These are phyloP conservation scores for Luehdorfia chinensis DNA, from an alignment of 1,140 invertebrate genomes.

Conservation along the genomic window DNA sequence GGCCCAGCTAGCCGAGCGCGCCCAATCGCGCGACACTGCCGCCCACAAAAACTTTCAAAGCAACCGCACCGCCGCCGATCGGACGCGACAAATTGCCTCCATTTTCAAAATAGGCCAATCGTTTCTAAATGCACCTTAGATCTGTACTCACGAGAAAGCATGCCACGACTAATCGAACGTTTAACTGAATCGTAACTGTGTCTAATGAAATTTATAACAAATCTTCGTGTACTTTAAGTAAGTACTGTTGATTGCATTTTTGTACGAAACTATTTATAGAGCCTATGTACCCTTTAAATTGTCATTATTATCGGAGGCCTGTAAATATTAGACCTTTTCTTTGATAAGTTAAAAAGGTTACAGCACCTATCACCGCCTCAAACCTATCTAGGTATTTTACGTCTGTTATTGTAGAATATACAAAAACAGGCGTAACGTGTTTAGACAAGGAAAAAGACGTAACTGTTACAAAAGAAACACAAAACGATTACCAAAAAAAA, in stretches of 20 bases:
- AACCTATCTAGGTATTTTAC: too few relatives aligned
- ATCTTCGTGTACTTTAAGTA: slow-evolving; percentile 4
- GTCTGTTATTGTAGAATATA: too few relatives aligned
- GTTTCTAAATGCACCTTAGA: slow-evolving; percentile 39
- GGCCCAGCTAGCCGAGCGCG: slow-evolving; percentile 24
- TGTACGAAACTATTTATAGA: too few relatives aligned
- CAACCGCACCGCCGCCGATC: slow-evolving; percentile 46
- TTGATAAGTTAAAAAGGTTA: too few relatives aligned
- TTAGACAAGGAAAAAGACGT: too few relatives aligned
- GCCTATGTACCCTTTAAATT: too few relatives aligned
- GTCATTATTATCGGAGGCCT: too few relatives aligned
- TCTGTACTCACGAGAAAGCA: slow-evolving; percentile 45
- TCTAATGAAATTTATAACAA: slow-evolving; percentile 12
- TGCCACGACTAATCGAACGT: slow-evolving; percentile 49
- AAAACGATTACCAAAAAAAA: too few relatives aligned
- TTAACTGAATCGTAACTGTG: slow-evolving; percentile 22
- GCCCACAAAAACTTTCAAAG: slow-evolving; percentile 71
- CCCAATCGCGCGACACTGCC: slow-evolving; percentile 47
- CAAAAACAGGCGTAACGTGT: too few relatives aligned
- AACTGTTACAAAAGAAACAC: too few relatives aligned
- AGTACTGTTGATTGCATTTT: slow-evolving; percentile 3
- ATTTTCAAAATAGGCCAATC: slow-evolving; percentile 60
- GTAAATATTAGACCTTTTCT: too few relatives aligned
- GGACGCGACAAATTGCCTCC: slow-evolving; percentile 60
- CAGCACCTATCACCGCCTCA: too few relatives aligned